Evolutionary conservation across 2,113 vertebrate species (phyloP).

Genomic region (Ceyx melanurus): DNA sequence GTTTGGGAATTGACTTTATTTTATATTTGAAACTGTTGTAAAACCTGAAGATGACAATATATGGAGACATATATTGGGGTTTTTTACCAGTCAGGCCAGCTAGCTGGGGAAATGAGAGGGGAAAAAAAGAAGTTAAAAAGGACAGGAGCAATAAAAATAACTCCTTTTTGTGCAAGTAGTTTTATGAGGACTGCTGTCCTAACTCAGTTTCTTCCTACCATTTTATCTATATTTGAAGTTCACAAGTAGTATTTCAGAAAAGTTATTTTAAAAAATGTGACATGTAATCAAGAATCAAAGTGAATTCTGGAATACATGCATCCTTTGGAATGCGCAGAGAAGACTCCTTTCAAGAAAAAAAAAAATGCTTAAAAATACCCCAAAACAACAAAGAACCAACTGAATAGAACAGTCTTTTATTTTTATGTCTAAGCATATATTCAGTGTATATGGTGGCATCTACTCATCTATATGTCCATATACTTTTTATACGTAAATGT

Average conservation of each 20-base stretch:
- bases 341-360: neutral
- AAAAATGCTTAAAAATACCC: no score
- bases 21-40: neutral
- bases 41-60: neutral
- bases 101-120: neutral
- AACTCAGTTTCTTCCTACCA: neutral
- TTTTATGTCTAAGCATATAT: neutral
- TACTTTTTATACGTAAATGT: neutral
- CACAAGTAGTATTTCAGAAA: neutral
- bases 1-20: neutral
- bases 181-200: neutral
- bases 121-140: neutral
- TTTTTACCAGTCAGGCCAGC: neutral
- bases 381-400: no score
- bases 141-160: neutral
- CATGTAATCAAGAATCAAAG: neutral
- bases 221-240: neutral
- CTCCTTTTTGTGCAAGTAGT: neutral
- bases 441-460: neutral
- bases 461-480: accelerated
- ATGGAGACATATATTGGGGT: neutral
- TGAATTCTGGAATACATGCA: conserved; percentile 4
- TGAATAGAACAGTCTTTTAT: neutral
- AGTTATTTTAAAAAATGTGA: neutral
- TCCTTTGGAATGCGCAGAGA: neutral